Percentiles rank a stretch among this genome's conserved stretches.
Conservation (phyloP, 2,113 vertebrate species). For the Cyanocitta stelleri region DNA sequence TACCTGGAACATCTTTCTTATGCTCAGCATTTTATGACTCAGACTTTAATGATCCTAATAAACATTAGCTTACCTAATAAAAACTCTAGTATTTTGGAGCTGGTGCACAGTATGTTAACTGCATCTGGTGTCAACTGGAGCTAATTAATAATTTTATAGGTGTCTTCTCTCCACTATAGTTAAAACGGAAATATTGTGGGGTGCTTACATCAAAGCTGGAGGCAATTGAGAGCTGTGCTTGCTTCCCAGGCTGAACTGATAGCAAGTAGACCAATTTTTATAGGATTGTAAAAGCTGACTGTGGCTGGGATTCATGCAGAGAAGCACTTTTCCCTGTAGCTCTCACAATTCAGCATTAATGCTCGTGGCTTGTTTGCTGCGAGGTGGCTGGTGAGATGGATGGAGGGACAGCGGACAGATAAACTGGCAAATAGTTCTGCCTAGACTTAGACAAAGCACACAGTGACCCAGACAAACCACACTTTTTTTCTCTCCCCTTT, state of each 20-base stretch:
- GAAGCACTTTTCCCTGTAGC: constrained; percentile 48
- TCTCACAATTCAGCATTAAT: constrained; percentile 36
- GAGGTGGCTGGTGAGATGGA: constrained; percentile 47
- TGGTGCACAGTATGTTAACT: constrained; percentile 57
- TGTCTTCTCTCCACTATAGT: constrained; percentile 71
- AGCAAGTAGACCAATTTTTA: constrained; percentile 74
- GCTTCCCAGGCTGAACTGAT: constrained; percentile 63
- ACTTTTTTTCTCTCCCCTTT: neutral
- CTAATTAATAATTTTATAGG: constrained; percentile 83
- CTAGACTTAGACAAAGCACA: constrained; percentile 67
- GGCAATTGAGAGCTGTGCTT: constrained; percentile 54
- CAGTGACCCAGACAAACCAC: constrained; percentile 53
- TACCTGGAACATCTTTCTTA: constrained; percentile 36
- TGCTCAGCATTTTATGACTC: constrained; percentile 59
- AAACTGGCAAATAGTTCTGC: constrained; percentile 51
- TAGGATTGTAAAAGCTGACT: constrained; percentile 71
- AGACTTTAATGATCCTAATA: constrained; percentile 72
- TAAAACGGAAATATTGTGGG: constrained; percentile 70
- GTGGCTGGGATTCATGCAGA: constrained; percentile 59
- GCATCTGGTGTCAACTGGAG: constrained; percentile 77
- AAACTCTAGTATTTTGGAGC: constrained; percentile 66
- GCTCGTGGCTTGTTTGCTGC: neutral
- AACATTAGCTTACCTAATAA: constrained; percentile 79
- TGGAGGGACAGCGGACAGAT: constrained; percentile 33
- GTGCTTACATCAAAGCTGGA: constrained; percentile 71